Conservation (phyloP, 2,797 vertebrate genomes). For the Octomys mimax region DNA sequence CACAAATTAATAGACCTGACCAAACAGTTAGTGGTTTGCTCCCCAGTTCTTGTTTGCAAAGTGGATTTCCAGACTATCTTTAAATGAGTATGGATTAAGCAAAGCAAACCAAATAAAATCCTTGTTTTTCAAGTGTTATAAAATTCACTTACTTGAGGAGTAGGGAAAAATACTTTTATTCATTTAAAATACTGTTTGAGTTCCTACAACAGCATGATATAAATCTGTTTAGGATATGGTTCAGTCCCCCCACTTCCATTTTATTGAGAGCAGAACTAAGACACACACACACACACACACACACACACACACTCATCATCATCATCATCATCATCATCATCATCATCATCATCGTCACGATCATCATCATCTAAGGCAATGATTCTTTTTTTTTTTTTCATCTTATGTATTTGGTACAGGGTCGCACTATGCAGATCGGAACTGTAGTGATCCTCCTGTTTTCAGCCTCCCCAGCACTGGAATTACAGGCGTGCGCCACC, state of each 20-base stretch:
- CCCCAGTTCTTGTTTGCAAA: slow-evolving; percentile 31
- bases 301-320: neutral
- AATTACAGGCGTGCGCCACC: too few relatives aligned
- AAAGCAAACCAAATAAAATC: slow-evolving; percentile 17
- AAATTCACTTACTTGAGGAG: slow-evolving; percentile 54
- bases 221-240: neutral
- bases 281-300: neutral
- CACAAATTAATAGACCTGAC: neutral
- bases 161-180: neutral
- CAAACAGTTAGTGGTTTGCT: neutral
- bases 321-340: too few relatives aligned
- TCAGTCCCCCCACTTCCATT: neutral
- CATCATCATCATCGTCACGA: too few relatives aligned
- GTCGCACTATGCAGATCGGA: too few relatives aligned
- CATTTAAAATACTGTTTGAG: slow-evolving; percentile 42
- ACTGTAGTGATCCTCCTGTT: too few relatives aligned
- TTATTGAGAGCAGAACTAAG: slow-evolving; percentile 13
- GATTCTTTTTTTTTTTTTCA: neutral
- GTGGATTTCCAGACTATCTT: neutral
- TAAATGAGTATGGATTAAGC: slow-evolving; percentile 15
- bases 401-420: too few relatives aligned
- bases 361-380: neutral
- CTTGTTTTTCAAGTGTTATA: neutral
- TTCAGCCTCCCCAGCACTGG: too few relatives aligned
- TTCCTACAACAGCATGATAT: neutral